Evolutionary conservation across 2,888 invertebrate genomes (phyloP).

Genomic region (Dorcus parallelipipedus): DNA sequence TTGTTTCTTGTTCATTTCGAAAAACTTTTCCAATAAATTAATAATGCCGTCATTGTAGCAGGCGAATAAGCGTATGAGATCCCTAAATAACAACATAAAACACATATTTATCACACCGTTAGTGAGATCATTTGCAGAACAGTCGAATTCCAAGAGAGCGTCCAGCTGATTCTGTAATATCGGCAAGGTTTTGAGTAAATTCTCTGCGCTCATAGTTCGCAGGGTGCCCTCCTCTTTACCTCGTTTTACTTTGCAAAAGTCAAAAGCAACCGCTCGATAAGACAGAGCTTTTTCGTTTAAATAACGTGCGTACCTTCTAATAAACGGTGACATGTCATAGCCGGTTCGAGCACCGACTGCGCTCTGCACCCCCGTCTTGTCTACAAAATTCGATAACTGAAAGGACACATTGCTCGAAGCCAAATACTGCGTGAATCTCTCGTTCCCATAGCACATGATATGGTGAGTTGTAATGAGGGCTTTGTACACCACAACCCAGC

Average conservation of each 20-base stretch:
- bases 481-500: conserved; percentile 99
- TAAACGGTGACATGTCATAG: conserved; percentile 99
- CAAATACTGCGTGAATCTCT: conserved; percentile 99
- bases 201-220: conserved; percentile 96
- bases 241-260: conserved; percentile 99
- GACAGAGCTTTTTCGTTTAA: conserved; percentile 98
- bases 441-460: conserved; percentile 99
- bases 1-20: conserved; percentile 99
- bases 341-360: conserved; percentile 66
- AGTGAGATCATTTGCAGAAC: conserved; percentile 90
- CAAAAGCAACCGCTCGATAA: conserved; percentile 97
- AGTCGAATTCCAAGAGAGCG: conserved; percentile 95
- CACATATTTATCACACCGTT: conserved; percentile 98
- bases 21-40: conserved; percentile 98
- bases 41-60: conserved; percentile 99
- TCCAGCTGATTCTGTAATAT: conserved; percentile 96
- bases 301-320: conserved; percentile 97
- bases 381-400: conserved; percentile 95
- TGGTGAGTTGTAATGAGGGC: conserved; percentile 98
- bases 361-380: conserved; percentile 97
- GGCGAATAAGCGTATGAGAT: conserved; percentile 96
- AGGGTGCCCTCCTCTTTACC: conserved; percentile 98
- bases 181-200: conserved; percentile 94
- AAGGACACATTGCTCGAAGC: conserved; percentile 99
- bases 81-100: conserved; percentile 98